Evolutionary conservation across 2,888 invertebrate species (phyloP), one percentile per base, ranked within the genome.

Genomic region (Noctua pronuba): DNA sequence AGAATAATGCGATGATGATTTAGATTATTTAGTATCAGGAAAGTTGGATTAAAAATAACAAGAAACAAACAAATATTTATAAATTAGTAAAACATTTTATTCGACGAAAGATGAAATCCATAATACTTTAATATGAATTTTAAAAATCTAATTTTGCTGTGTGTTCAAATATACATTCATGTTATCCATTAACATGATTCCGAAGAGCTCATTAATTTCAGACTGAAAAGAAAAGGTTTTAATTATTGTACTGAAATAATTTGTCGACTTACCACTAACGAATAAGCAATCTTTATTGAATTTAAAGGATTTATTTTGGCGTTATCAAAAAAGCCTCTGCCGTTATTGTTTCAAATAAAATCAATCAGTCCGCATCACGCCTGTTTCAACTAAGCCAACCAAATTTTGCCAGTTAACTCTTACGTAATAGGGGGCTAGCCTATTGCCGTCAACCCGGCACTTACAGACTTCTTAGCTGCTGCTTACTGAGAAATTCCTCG

Each of bases 161-260:
- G 52, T 5, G 11, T 67, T 66, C 62, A 82, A 62, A 70, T 73
- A 83, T 6, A 60, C 24, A 31, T 89, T 85, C 6, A 81, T 31
- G 5, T 83, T 1, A 1, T 86, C 79, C 66, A 65, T 55, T 7
- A 82, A 24, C 18, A 82, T 18, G 8, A 83, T 79, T 72, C 65
- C 86, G 49, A 86, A 38, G 0, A 88, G 73, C 21, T 65, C 66
- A 67, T 85, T 66, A 41, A 88, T 76, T 60, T 86, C 85, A 24
- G 60, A n/a, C 88, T 88, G 85, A 41, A 85, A 84, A 35, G 2
- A 38, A 24, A 64, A 64, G 16, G 2, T 58, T 58, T 58, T 28
- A 28, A 18, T 58, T 16, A 28, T 8, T 58, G 28, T 58, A 6
- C 28, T 13, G n/a, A 24, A 35, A 35, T 55, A 35, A 35, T 11